Conservation (phyloP, 2,113 vertebrate genomes). For the Spilogale gracilis region DNA sequence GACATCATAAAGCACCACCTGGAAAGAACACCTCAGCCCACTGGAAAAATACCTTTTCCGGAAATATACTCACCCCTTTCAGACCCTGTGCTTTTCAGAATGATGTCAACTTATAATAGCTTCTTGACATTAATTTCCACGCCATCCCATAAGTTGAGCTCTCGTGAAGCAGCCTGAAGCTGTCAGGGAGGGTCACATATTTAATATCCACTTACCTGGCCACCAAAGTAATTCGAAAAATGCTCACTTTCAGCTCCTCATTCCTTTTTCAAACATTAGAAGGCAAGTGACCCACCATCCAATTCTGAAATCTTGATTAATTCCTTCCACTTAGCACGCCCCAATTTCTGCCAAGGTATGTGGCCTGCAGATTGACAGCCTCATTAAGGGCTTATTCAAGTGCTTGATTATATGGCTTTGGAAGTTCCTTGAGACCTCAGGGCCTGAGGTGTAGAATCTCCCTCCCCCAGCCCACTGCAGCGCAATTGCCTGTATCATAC, state of each 20-base stretch:
- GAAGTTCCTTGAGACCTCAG: constrained; percentile 54
- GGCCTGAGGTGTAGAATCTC: not conserved
- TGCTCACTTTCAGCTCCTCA: constrained; percentile 56
- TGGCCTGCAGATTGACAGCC: constrained; percentile 70
- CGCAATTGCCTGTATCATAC: not conserved
- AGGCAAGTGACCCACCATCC: constrained; percentile 67
- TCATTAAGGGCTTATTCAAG: constrained; percentile 77
- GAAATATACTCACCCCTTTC: constrained; percentile 57
- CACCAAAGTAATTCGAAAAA: constrained; percentile 64
- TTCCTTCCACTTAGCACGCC: constrained; percentile 77
- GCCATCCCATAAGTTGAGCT: constrained; percentile 58
- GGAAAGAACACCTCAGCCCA: constrained; percentile 51
- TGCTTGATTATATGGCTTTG: constrained; percentile 71
- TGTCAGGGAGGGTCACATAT: constrained; percentile 69
- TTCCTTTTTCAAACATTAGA: constrained; percentile 66
- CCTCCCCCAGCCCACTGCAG: not conserved
- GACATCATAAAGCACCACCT: constrained; percentile 53
- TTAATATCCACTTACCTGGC: constrained; percentile 78
- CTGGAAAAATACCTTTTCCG: constrained; percentile 66
- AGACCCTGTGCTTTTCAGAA: constrained; percentile 62
- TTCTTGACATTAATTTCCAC: constrained; percentile 79
- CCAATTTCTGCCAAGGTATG: constrained; percentile 77
- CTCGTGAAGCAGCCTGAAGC: constrained; percentile 68
- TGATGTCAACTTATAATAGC: constrained; percentile 66
- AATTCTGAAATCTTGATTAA: constrained; percentile 75